Percentiles rank a stretch among this genome's conserved stretches.
phyloP scores from a whole-genome alignment of 1,140 invertebrate genomes.

The Coptotermes formosanus region DNA sequence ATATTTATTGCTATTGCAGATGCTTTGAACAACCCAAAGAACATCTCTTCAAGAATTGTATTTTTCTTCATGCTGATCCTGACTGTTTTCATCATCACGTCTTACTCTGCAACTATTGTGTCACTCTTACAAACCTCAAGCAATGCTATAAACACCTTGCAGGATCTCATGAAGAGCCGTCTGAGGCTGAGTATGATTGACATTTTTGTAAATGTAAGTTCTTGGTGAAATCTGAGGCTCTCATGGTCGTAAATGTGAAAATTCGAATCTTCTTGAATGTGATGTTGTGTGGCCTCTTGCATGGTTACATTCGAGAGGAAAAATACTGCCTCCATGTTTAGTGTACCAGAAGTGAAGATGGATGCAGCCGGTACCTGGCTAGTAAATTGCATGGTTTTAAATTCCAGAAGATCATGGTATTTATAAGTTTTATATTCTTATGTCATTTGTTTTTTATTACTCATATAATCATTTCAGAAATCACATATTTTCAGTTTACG shows the following conservation, averaged over 20 bases:
- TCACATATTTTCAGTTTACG: background rate
- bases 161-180: background rate
- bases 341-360: too few relatives aligned
- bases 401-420: background rate
- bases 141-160: background rate
- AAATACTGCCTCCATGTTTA: too few relatives aligned
- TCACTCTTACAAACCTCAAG: background rate
- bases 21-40: background rate
- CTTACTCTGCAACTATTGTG: constrained; percentile 22
- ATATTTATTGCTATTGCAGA: background rate
- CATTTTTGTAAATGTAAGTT: constrained; percentile 19
- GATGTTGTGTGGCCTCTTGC: too few relatives aligned
- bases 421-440: background rate
- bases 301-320: too few relatives aligned
- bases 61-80: background rate
- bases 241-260: too few relatives aligned
- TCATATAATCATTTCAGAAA: too few relatives aligned
- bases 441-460: too few relatives aligned
- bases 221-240: too few relatives aligned
- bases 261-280: too few relatives aligned
- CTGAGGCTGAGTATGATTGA: background rate
- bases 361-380: too few relatives aligned
- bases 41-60: background rate
- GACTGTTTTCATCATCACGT: background rate
- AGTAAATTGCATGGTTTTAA: too few relatives aligned